phyloP scores from a whole-genome alignment of 1,140 invertebrate species.

The Camponotus floridanus region DNA sequence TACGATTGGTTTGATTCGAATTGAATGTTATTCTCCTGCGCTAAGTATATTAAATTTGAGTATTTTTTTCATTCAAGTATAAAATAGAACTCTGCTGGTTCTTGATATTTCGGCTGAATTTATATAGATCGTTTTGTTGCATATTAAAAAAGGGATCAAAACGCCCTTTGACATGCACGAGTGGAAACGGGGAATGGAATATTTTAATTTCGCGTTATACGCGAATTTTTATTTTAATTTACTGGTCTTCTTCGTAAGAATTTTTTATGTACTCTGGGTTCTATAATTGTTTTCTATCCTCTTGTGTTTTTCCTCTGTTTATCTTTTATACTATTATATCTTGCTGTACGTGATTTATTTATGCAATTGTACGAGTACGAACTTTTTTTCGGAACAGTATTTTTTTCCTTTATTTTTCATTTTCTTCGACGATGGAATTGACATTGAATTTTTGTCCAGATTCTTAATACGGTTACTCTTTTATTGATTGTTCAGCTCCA shows the following conservation, averaged over 20 bases:
- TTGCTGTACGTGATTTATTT: not conserved
- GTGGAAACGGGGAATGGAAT: no score
- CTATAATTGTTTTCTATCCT: not conserved
- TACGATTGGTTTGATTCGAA: no score
- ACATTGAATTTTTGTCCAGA: not conserved
- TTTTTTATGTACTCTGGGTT: not conserved
- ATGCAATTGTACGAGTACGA: not conserved
- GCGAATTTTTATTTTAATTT: no score
- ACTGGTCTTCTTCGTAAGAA: not conserved
- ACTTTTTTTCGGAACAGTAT: not conserved
- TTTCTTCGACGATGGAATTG: not conserved
- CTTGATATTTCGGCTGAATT: no score
- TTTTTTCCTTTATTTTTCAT: not conserved
- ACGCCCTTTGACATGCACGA: no score
- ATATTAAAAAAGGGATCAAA: not conserved
- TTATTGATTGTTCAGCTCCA: not conserved
- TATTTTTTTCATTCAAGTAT: no score
- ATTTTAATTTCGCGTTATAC: no score
- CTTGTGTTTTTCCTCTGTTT: not conserved
- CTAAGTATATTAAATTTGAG: no score
- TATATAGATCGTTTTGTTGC: no score
- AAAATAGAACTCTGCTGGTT: no score
- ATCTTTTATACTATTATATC: not conserved
- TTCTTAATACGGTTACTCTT: not conserved
- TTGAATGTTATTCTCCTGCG: no score